phyloP scores from a whole-genome alignment of 2,797 vertebrate genomes.

The Calcarius lapponicus region DNA sequence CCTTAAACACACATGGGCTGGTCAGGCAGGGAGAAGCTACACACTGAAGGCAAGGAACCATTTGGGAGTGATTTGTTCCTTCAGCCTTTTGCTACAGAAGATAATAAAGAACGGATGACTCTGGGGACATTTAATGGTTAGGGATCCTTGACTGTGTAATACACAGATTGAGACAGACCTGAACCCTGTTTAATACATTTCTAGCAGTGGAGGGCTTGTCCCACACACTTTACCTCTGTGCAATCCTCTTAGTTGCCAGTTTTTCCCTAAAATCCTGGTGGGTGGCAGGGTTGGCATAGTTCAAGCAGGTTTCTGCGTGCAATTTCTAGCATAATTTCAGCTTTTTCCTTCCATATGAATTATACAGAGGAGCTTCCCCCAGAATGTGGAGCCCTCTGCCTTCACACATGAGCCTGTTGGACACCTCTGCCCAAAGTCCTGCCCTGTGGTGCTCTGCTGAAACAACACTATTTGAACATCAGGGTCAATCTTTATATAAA shows the following conservation, averaged over 20 bases:
- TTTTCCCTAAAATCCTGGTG: background rate
- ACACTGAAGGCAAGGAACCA: background rate
- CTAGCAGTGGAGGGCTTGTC: background rate
- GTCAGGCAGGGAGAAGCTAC: background rate
- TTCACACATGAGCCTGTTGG: accelerated
- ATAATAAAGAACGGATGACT: background rate
- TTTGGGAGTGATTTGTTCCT: background rate
- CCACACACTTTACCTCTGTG: background rate
- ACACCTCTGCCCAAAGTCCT: background rate
- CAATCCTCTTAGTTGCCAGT: background rate
- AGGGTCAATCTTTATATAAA: background rate
- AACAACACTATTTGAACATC: background rate
- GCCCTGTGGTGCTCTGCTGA: background rate
- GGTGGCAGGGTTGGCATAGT: background rate
- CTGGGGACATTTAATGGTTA: background rate
- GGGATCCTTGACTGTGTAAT: background rate
- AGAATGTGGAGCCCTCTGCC: background rate
- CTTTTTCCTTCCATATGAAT: background rate
- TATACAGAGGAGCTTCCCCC: background rate
- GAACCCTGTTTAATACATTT: background rate
- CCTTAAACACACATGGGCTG: background rate
- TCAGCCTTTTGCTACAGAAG: background rate
- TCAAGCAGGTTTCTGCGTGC: background rate
- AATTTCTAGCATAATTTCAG: background rate
- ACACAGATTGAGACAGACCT: background rate